Base-by-base conservation (phyloP, 2,888 invertebrate species). In the Biston betularia region DNA sequence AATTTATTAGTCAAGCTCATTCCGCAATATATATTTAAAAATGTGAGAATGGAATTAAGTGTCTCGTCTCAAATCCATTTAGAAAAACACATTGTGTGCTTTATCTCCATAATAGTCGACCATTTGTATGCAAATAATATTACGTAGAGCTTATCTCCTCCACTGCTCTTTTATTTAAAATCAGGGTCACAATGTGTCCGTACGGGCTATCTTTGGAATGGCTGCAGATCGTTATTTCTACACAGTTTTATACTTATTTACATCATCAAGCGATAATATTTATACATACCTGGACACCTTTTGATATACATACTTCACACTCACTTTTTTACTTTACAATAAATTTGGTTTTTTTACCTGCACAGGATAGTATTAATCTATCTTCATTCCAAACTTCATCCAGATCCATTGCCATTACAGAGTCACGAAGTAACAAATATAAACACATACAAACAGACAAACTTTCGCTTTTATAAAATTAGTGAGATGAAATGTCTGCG, bases 41-140 rank as follows among this genome's bases (percentile, higher is more conserved):
- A 69, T 72, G 71, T 59, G 65, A 65, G 63, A 77, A 77, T 63
- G 15, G 40, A 63, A 63, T 67, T 67, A 48, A 63, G 76, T 77
- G 69, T 67, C 65, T 68, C 68, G 69, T 57, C 70, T 72, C 67
- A 71, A 74, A 77, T 79, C 68, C 75, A 75, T 82, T 80, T 79
- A 68, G 77, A 79, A 72, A 76, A 75, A 69, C 67, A 78, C 69
- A 75, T 76, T 81, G 79, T 79, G 68, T 76, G 73, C 72, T 78
- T 78, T 82, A 81, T 83, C 77, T 82, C 71, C 73, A 70, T 79
- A 79, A 80, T 81, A 76, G 77, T 72, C 71, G 73, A 73, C 74
- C 75, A 87, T 87, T 86, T 84, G 78, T 80, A 86, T 86, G 82
- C 81, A 80, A 86, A 85, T 83, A 79, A 78, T 80, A 75, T 80